Evolutionary conservation across 2,797 vertebrate species (phyloP).

Genomic region (Microtus obscurus): DNA sequence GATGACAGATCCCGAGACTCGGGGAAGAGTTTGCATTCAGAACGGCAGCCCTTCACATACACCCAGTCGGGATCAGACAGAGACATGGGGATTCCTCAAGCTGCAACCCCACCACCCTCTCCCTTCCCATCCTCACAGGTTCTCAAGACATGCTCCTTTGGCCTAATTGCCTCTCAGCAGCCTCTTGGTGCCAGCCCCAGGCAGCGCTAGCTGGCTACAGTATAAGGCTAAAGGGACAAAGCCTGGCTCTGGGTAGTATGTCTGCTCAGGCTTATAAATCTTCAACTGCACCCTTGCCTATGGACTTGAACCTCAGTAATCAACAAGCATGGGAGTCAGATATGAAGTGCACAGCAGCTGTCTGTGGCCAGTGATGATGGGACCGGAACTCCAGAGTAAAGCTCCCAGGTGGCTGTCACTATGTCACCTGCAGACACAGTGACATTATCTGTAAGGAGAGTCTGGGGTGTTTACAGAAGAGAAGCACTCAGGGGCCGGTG

Average conservation of each 20-base stretch:
- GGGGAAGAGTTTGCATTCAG: neutral
- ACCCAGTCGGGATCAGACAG: neutral
- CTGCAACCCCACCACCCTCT: neutral
- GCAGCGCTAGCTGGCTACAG: neutral
- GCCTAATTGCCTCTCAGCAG: neutral
- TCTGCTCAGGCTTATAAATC: neutral
- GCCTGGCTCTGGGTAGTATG: neutral
- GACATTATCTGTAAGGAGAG: neutral
- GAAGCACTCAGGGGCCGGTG: neutral
- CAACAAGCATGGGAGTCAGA: neutral
- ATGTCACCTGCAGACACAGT: neutral
- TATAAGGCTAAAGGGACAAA: neutral
- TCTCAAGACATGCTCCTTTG: too few species aligned
- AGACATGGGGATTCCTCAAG: neutral
- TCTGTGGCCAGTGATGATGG: neutral
- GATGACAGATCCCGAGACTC: neutral
- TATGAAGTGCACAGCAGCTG: neutral
- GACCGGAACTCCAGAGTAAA: neutral
- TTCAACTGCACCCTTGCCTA: neutral
- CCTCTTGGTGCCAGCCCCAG: neutral
- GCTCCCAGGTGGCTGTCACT: neutral
- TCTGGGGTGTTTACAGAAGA: neutral
- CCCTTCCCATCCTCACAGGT: neutral
- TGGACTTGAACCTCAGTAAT: neutral
- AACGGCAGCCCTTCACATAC: neutral